phyloP scores from a whole-genome alignment of 2,888 invertebrate genomes.

The Luperina nickerlii region DNA sequence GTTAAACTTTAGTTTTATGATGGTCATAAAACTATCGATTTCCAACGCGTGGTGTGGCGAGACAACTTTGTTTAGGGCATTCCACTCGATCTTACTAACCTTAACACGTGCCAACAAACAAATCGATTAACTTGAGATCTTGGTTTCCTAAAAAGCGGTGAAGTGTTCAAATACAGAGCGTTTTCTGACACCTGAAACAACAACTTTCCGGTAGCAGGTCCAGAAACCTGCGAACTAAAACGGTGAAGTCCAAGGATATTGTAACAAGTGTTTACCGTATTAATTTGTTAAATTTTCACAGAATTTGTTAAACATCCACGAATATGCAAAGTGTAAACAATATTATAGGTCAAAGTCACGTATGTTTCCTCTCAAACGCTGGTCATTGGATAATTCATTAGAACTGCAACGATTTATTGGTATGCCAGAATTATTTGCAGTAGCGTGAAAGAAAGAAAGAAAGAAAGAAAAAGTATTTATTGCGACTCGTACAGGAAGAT shows the following conservation, averaged over 20 bases:
- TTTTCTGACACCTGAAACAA: background rate
- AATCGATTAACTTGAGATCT: background rate
- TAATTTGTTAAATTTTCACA: conserved; percentile 26
- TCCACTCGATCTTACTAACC: background rate
- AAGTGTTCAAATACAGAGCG: background rate
- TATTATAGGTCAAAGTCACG: conserved; percentile 46
- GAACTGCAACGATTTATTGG: conserved; percentile 11
- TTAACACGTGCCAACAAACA: background rate
- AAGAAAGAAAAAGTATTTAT: no score
- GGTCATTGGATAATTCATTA: conserved; percentile 31
- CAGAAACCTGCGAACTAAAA: background rate
- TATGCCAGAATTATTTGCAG: background rate
- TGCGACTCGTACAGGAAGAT: no score
- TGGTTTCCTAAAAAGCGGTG: background rate
- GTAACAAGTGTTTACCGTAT: conserved; percentile 10
- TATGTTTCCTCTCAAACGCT: conserved; percentile 38
- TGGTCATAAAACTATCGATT: conserved; percentile 46
- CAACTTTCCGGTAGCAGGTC: background rate
- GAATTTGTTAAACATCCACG: conserved; percentile 36
- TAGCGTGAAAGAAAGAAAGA: no score
- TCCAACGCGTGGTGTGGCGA: conserved; percentile 4
- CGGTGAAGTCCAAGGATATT: conserved; percentile 17
- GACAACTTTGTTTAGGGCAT: conserved; percentile 24
- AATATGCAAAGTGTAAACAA: conserved; percentile 31
- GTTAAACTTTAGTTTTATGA: conserved; percentile 51